Conservation (phyloP, 53 echinoderm and acorn worm genomes). For the Antedon mediterranea region DNA sequence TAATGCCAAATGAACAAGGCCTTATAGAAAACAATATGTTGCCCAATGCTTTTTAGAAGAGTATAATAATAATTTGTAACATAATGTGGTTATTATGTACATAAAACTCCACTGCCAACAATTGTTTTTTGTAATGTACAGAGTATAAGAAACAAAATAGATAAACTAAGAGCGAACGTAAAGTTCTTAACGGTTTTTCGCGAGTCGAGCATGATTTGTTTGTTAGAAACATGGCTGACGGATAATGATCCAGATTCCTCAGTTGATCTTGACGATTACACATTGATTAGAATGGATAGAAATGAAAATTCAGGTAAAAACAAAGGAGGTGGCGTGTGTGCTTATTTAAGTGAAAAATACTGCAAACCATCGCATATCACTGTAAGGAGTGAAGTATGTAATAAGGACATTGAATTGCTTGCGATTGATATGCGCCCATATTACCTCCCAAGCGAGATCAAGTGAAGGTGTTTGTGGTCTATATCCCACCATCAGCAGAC, state of each 20-base stretch:
- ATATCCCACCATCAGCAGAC: not conserved
- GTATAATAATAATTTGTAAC: too few species aligned
- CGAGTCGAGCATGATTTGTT: not conserved
- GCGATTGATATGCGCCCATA: not conserved
- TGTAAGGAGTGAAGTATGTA: not conserved
- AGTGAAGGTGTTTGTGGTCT: not conserved
- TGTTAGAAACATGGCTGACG: not conserved
- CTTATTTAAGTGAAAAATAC: conserved; percentile 2
- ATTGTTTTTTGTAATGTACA: not conserved
- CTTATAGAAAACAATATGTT: too few species aligned
- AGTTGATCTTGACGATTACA: conserved; percentile 6
- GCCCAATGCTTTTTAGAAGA: too few species aligned
- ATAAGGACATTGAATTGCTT: conserved; percentile 5
- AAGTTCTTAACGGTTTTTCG: not conserved
- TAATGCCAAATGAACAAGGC: too few species aligned
- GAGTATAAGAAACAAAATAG: not conserved
- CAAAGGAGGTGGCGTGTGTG: conserved; percentile 2
- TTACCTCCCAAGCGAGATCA: conserved; percentile 10
- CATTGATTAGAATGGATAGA: conserved; percentile 10
- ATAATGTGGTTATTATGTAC: too few species aligned
- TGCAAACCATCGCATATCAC: conserved; percentile 8
- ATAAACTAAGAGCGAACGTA: not conserved
- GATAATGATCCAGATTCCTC: not conserved
- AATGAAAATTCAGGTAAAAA: conserved; percentile 4
- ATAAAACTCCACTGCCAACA: not conserved